A percentile compares a stretch with the other conserved stretches of the same genome.
Conservation (phyloP, 2,113 vertebrate genomes). For the Arvicanthis niloticus region DNA sequence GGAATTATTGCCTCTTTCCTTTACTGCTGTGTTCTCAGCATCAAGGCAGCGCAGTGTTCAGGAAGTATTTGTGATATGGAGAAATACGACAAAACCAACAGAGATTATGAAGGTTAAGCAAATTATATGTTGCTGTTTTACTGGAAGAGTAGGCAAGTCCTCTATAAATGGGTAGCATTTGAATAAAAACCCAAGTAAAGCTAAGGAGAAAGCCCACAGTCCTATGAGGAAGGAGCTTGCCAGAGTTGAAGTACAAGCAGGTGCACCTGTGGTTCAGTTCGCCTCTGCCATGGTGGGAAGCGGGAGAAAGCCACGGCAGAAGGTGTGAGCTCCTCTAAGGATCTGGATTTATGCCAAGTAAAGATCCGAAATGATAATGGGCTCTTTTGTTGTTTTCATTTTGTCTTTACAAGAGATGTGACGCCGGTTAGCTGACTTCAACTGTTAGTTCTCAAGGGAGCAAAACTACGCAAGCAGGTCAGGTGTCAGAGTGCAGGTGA, state of each 20-base stretch:
- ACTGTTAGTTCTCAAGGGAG: neutral
- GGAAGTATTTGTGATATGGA: neutral
- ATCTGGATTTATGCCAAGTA: neutral
- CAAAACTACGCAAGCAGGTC: neutral
- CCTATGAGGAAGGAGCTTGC: neutral
- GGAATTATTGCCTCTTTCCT: neutral
- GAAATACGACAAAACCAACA: slow-evolving; percentile 42
- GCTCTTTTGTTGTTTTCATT: neutral
- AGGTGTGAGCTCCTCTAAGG: neutral
- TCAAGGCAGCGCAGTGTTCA: neutral
- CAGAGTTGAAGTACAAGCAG: neutral
- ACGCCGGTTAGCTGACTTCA: neutral
- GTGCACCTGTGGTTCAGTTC: neutral
- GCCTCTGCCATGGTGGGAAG: neutral
- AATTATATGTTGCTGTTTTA: slow-evolving; percentile 31
- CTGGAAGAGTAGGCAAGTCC: neutral
- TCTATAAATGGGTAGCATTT: neutral
- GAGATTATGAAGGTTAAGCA: neutral
- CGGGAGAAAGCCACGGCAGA: neutral
- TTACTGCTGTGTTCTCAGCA: neutral
- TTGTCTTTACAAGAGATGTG: neutral
- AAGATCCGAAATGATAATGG: neutral
- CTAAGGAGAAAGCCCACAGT: neutral
- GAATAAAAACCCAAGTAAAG: slow-evolving; percentile 37
- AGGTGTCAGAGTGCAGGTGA: neutral